Evolutionary conservation across 2,797 vertebrate species (phyloP), one percentile per base, ranked within the genome.

Genomic region (Phylloscopus collybita): DNA sequence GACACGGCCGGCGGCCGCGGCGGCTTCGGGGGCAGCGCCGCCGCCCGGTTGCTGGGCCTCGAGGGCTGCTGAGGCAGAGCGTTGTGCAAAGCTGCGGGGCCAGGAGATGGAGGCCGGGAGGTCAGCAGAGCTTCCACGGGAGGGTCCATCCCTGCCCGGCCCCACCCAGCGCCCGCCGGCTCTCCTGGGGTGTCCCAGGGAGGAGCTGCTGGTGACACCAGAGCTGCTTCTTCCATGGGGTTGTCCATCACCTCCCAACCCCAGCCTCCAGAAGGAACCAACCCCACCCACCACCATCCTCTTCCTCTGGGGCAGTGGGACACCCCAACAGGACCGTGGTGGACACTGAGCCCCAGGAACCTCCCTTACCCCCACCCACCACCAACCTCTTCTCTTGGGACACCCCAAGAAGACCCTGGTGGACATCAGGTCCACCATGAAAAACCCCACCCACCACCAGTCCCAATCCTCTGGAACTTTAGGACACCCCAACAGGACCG

Each of bases 41-140:
- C 99, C 9, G 99, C 99, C 97, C 99, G 98, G 97, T 99, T 98
- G 94, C 99, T 99, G 94, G 99, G 99, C 94, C 99, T 98, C 10
- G 99, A 99, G 73, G 61, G 61, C 40, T 64, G 61, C 61, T 64
- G 61, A 54, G 53, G 53, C 53, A 54, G 53, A 32, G 53, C 53
- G 53, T 54, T 54, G 53, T 54, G 53, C 53, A 54, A 54, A 54
- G 53, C 53, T 54, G 53, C 4, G 29, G 38, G 38, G 38, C 38
- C 38, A 11, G 38, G 38, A 40, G 38, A 40, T 5, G 34, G 38
- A 40, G 38, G 47, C 34, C 34, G 8, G 22, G 12, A 49, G 11
- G 51, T 53, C 51, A 53, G 50, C 16, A 29, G 27, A 40, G 38
- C 38, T 40, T 40, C 38, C 44, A 18, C 4, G 44, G 44, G 44